Evolutionary conservation across 2,888 invertebrate genomes (phyloP).

Genomic region (Cheilosia vulpina): DNA sequence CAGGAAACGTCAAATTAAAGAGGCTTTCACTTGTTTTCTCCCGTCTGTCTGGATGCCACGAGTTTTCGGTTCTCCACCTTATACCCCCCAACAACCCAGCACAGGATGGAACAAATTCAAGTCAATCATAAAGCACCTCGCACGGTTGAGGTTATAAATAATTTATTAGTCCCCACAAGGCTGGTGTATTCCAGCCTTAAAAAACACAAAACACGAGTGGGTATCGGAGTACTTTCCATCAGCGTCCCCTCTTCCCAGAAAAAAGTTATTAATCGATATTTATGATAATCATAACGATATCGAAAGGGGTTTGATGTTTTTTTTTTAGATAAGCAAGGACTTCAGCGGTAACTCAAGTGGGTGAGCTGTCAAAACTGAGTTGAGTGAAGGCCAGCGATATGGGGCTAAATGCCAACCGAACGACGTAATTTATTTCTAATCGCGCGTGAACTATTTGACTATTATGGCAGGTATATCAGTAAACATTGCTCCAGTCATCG

Average conservation of each 20-base stretch:
- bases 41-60: background rate
- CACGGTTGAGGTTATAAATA: conserved; percentile 45
- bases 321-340: conserved; percentile 56
- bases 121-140: conserved; percentile 49
- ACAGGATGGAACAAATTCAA: conserved; percentile 22
- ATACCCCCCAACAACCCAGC: no score
- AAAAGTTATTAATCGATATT: conserved; percentile 67
- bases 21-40: conserved; percentile 33
- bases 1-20: conserved; percentile 55
- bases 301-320: conserved; percentile 35
- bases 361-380: conserved; percentile 37
- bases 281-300: conserved; percentile 59
- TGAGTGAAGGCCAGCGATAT: conserved; percentile 11
- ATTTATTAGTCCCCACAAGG: conserved; percentile 46
- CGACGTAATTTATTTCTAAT: conserved; percentile 72
- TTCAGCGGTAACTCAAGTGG: conserved; percentile 62
- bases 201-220: conserved; percentile 1
- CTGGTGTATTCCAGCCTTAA: conserved; percentile 46
- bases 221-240: background rate
- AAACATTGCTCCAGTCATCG: conserved; percentile 49
- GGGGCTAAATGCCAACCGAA: conserved; percentile 59
- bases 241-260: background rate
- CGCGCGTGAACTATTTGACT: conserved; percentile 61
- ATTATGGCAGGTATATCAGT: conserved; percentile 63
- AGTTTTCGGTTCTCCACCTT: background rate